Evolutionary conservation across 2,888 invertebrate genomes (phyloP).

Genomic region (Aquatica leii): DNA sequence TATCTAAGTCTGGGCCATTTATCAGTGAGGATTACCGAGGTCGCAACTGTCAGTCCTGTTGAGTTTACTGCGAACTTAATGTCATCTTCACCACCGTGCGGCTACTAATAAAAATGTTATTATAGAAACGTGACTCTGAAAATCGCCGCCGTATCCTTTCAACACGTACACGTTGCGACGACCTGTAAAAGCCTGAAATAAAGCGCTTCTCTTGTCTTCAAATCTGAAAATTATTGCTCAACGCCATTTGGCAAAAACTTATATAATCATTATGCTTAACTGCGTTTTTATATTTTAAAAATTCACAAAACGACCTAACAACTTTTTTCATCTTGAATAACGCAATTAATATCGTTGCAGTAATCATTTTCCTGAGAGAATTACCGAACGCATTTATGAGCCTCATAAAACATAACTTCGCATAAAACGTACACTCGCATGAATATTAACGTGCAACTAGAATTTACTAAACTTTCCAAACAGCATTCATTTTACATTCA

Average conservation of each 20-base stretch:
- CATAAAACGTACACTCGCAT: not conserved
- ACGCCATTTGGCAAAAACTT: slow-evolving; percentile 34
- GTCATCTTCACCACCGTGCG: slow-evolving; percentile 55
- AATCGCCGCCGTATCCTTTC: slow-evolving; percentile 40
- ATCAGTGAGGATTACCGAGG: slow-evolving; percentile 53
- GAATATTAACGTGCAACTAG: not conserved
- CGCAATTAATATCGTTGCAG: too few species aligned
- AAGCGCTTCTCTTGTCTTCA: slow-evolving; percentile 37
- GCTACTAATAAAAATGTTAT: slow-evolving; percentile 59
- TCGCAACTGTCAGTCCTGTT: slow-evolving; percentile 51
- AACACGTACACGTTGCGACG: slow-evolving; percentile 32
- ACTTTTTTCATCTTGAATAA: too few species aligned
- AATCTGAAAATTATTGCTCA: slow-evolving; percentile 37
- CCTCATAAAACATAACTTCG: not conserved
- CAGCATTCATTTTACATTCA: too few species aligned
- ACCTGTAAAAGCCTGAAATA: slow-evolving; percentile 37
- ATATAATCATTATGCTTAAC: not conserved
- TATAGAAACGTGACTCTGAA: slow-evolving; percentile 54
- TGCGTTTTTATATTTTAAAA: too few species aligned
- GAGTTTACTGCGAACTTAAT: slow-evolving; percentile 56
- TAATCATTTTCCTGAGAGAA: not conserved
- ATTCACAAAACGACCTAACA: too few species aligned
- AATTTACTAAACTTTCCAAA: not conserved
- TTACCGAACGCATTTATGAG: not conserved
- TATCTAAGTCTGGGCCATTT: slow-evolving; percentile 51